A percentile compares a stretch with the other conserved stretches of the same genome.
These are phyloP conservation scores for Brachyopa scutellaris DNA, from an alignment of 2,888 invertebrate genomes.

Conservation along the genomic window DNA sequence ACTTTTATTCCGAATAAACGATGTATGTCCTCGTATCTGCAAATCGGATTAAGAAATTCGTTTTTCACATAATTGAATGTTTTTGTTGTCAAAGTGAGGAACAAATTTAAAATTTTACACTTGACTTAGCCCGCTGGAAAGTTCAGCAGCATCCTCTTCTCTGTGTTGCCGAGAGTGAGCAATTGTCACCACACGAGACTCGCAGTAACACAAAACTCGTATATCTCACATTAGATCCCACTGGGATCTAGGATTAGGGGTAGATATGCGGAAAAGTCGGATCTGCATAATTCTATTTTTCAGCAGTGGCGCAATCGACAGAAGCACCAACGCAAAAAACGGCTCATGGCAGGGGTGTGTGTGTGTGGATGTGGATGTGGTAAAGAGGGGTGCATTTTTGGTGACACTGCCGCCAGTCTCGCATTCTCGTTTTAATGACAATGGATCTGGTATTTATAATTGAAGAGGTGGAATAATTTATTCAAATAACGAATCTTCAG, in stretches of 20 bases:
- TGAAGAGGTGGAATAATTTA: slow-evolving; percentile 76
- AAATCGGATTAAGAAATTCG: slow-evolving; percentile 81
- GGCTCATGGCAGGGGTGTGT: slow-evolving; percentile 21
- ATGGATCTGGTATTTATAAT: slow-evolving; percentile 72
- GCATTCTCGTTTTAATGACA: slow-evolving; percentile 46
- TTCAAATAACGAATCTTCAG: slow-evolving; percentile 69
- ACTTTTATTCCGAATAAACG: slow-evolving; percentile 55
- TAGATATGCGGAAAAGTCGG: slow-evolving; percentile 74
- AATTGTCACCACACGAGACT: slow-evolving; percentile 32
- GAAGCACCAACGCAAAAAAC: slow-evolving; percentile 25
- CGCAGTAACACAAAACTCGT: slow-evolving; percentile 46
- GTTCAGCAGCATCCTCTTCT: background rate
- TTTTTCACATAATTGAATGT: slow-evolving; percentile 81
- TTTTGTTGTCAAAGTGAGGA: slow-evolving; percentile 80
- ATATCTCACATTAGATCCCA: slow-evolving; percentile 69
- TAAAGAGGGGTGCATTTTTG: slow-evolving; percentile 35
- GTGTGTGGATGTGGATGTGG: background rate
- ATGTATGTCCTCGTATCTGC: slow-evolving; percentile 74
- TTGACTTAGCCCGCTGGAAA: slow-evolving; percentile 78
- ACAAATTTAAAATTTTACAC: slow-evolving; percentile 82
- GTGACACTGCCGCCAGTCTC: slow-evolving; percentile 30
- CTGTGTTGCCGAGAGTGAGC: slow-evolving; percentile 13
- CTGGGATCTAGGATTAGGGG: slow-evolving; percentile 67
- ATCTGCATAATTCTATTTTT: slow-evolving; percentile 70
- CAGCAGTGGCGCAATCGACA: slow-evolving; percentile 46